Conservation (phyloP, 2,113 vertebrate species). For the Scopus umbretta region DNA sequence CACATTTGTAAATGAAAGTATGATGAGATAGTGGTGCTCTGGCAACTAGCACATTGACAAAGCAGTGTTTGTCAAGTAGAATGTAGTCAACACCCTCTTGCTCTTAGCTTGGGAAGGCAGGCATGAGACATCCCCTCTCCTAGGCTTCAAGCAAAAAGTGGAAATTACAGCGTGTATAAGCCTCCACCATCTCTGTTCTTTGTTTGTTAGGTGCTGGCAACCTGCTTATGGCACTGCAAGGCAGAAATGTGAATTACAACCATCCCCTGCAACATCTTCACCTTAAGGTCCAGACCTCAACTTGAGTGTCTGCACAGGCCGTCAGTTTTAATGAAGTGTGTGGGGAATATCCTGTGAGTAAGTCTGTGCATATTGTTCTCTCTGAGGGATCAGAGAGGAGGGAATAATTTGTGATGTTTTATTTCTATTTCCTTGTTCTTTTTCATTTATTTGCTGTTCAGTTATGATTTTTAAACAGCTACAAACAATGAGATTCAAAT, state of each 20-base stretch:
- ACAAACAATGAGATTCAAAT: background rate
- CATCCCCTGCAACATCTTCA: background rate
- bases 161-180: background rate
- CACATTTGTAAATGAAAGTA: background rate
- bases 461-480: background rate
- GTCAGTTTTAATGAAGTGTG: background rate
- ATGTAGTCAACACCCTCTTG: background rate
- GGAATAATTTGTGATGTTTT: background rate
- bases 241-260: background rate
- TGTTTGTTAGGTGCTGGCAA: background rate
- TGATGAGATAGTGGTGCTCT: background rate
- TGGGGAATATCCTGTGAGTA: background rate
- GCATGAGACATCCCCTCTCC: background rate
- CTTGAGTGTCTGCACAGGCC: background rate
- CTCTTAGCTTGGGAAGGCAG: background rate
- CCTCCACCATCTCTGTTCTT: background rate
- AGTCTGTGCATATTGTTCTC: background rate
- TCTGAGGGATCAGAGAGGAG: background rate
- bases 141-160: background rate
- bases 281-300: background rate
- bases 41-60: background rate
- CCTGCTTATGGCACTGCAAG: background rate
- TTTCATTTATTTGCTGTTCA: background rate
- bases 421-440: background rate
- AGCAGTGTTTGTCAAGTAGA: background rate